Evolutionary conservation across 2,113 vertebrate genomes (phyloP).

Genomic region (Merops nubicus): DNA sequence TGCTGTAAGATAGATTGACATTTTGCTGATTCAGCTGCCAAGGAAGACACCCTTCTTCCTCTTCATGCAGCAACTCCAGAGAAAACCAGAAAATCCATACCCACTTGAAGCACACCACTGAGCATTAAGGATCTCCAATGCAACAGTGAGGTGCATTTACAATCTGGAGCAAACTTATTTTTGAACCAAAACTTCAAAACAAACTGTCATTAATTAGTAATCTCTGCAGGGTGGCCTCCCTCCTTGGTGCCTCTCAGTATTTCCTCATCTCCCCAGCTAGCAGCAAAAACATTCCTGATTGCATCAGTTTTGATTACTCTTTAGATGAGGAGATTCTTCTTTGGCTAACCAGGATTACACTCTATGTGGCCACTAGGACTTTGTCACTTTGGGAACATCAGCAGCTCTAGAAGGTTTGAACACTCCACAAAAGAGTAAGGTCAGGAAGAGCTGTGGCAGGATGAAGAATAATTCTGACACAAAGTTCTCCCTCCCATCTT

Average conservation of each 20-base stretch:
- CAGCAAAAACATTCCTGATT: constrained; percentile 27
- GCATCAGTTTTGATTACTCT: constrained; percentile 51
- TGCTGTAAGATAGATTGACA: background rate
- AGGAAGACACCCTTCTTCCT: background rate
- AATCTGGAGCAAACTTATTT: background rate
- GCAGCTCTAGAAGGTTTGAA: background rate
- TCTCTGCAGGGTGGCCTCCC: background rate
- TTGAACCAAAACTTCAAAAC: background rate
- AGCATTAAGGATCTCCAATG: background rate
- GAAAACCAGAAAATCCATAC: background rate
- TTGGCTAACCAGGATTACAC: background rate
- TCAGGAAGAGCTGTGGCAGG: background rate
- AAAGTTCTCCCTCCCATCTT: background rate
- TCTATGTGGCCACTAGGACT: background rate
- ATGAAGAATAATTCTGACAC: background rate
- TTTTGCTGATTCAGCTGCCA: background rate
- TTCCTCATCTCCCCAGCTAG: constrained; percentile 20
- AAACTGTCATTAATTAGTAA: constrained; percentile 30
- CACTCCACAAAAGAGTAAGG: accelerated
- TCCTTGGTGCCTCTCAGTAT: constrained; percentile 33
- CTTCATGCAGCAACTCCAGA: background rate
- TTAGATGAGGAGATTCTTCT: background rate
- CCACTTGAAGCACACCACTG: background rate
- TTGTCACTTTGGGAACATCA: background rate
- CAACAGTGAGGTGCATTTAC: background rate